A percentile compares a stretch with the other conserved stretches of the same genome.
Conservation (phyloP, 2,888 invertebrate genomes). For the Eupithecia dodoneata region DNA sequence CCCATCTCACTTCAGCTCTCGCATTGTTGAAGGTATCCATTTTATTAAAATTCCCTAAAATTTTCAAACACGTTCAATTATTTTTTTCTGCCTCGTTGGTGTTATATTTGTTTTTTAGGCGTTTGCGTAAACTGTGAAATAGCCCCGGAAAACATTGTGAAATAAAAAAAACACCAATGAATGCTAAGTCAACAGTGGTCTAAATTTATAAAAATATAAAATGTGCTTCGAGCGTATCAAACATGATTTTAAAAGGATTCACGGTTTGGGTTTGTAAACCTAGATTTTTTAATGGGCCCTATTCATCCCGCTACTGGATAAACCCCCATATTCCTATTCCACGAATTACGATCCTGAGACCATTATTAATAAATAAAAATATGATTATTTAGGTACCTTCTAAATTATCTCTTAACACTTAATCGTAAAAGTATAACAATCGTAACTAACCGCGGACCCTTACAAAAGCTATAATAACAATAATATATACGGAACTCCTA, state of each 20-base stretch:
- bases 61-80: slow-evolving; percentile 41
- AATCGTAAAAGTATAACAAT: no score
- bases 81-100: slow-evolving; percentile 17
- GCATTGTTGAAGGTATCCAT: slow-evolving; percentile 61
- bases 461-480: not conserved
- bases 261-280: not conserved
- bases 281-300: no score
- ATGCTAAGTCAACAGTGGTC: not conserved
- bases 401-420: not conserved
- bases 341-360: no score
- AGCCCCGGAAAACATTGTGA: not conserved
- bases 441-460: not conserved
- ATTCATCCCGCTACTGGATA: no score
- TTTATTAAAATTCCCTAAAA: slow-evolving; percentile 49
- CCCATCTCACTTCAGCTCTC: slow-evolving; percentile 53
- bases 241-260: not conserved
- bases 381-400: no score
- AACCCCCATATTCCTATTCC: no score
- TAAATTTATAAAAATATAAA: not conserved
- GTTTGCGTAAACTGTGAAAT: not conserved
- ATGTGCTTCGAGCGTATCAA: not conserved
- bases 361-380: no score
- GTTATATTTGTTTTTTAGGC: slow-evolving; percentile 5
- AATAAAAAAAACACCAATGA: not conserved
- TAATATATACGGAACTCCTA: not conserved